A percentile compares a stretch with the other conserved stretches of the same genome.
phyloP scores from a whole-genome alignment of 2,797 vertebrate genomes.

The Arrhamphus sclerolepis region DNA sequence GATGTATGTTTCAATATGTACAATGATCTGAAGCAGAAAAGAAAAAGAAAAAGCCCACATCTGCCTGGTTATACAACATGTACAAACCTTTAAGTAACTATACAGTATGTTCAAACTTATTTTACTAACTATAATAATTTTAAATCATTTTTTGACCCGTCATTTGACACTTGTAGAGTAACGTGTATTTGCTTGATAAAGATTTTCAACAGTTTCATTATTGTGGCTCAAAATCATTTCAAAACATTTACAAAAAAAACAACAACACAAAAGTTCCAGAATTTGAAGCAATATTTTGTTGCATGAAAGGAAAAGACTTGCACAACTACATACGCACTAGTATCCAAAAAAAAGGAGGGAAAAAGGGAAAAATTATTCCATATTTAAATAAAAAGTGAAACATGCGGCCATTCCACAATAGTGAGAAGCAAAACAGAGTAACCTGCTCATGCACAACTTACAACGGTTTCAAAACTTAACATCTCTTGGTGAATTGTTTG shows the following conservation, averaged over 20 bases:
- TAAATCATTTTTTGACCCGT: not conserved
- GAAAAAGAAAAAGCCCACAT: conserved; percentile 17
- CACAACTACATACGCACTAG: no score
- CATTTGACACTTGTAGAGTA: conserved; percentile 20
- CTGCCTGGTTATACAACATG: conserved; percentile 3
- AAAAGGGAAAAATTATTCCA: conserved; percentile 7
- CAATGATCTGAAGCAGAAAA: not conserved
- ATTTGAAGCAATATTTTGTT: conserved; percentile 1
- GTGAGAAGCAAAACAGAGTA: no score
- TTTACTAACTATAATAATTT: no score
- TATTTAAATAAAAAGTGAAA: not conserved
- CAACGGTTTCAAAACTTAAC: no score
- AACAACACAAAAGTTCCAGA: conserved; percentile 22
- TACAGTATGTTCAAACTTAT: conserved; percentile 2
- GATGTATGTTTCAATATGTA: conserved; percentile 20
- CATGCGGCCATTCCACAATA: no score
- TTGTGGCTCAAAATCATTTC: conserved; percentile 21
- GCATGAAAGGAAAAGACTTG: not conserved
- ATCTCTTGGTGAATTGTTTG: no score
- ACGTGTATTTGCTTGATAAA: conserved; percentile 6
- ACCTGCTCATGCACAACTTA: no score
- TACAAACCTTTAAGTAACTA: conserved; percentile 12
- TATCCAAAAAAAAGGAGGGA: no score
- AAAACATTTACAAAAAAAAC: no score
- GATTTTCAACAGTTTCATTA: conserved; percentile 2